Evolutionary conservation across 2,888 invertebrate species (phyloP), one percentile per base, ranked within the genome.

Genomic region (Ophion costatus): DNA sequence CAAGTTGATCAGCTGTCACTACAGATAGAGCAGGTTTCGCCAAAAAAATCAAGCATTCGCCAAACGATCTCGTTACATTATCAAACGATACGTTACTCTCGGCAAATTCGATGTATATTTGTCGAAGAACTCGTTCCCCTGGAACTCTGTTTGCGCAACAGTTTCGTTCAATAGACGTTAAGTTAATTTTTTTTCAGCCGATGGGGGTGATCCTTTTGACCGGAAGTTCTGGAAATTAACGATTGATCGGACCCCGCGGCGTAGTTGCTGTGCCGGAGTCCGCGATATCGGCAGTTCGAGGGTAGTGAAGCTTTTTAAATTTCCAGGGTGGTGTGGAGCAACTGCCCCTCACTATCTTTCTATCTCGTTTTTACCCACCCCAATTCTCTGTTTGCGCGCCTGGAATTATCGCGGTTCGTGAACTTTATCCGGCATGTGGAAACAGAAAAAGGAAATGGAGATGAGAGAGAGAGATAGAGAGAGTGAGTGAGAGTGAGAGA

Each of bases 211-310:
- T 66, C 51, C 61, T 63, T 82, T 61, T 75, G 71, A 56, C 45
- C 76, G 66, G 74, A 80, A 79, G 82, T 81, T 59, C 38, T 69
- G 81, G 84, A 85, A 85, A 86, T 87, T 86, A 86, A 81, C 83
- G 83, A 66, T 74, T 70, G 64, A 70, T 74, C 73, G 56, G 45
- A 24, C 45, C 66, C 67, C 64, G 59, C 24, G 61, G 69, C 45
- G 59, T 56, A 67, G 80, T 78, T 83, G 80, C 86, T 78, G 82
- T 81, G 70, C 59, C 45, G 38, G 59, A 38, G 45, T 66, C n/a
- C 82, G 66, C 85, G 80, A 86, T 84, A 84, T 82, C 79, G 85
- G 85, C 84, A 87, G 86, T 87, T 86, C 84, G 80, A 61, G 79
- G 83, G 75, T 84, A 69, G 63, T 33, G 74, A 86, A 82, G 85